These are phyloP conservation scores for Notodonta dromedarius DNA, from an alignment of 2,888 invertebrate species.

Conservation along the genomic window DNA sequence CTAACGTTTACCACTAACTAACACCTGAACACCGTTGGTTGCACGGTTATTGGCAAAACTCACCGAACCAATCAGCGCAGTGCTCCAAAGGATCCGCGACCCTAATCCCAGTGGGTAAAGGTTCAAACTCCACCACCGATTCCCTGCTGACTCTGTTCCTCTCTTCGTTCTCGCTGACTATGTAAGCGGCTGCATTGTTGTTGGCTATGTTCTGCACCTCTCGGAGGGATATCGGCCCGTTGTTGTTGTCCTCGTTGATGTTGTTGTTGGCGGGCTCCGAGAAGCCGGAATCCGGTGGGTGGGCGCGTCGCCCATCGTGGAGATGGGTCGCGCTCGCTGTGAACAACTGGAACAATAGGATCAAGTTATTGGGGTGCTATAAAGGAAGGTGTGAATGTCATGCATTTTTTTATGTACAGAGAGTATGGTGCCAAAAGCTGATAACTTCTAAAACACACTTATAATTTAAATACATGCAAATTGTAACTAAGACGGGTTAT, in stretches of 20 bases:
- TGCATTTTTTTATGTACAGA: too few relatives aligned
- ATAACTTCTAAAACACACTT: too few relatives aligned
- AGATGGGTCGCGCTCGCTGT: slow-evolving; percentile 72
- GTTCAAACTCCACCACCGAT: slow-evolving; percentile 77
- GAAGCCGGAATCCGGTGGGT: slow-evolving; percentile 75
- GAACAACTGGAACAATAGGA: slow-evolving; percentile 59
- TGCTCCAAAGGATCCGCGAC: slow-evolving; percentile 70
- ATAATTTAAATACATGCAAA: too few relatives aligned
- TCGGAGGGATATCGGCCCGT: slow-evolving; percentile 81
- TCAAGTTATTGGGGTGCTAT: neutral
- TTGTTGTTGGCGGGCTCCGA: slow-evolving; percentile 77
- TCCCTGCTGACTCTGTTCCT: slow-evolving; percentile 72
- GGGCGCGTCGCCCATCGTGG: slow-evolving; percentile 68
- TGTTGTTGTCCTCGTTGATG: slow-evolving; percentile 82
- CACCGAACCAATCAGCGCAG: slow-evolving; percentile 78
- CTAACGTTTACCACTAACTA: too few relatives aligned
- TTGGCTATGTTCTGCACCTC: slow-evolving; percentile 85
- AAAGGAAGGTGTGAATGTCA: neutral
- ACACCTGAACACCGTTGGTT: too few relatives aligned
- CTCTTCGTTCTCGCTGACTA: slow-evolving; percentile 80
- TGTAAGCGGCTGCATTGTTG: slow-evolving; percentile 82
- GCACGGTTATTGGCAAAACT: slow-evolving; percentile 31
- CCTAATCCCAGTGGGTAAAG: slow-evolving; percentile 64
- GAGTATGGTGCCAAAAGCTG: too few relatives aligned
- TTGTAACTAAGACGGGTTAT: too few relatives aligned